A percentile compares a stretch with the other conserved stretches of the same genome.
These are phyloP conservation scores for Drosophila incognita DNA, from an alignment of 2,888 invertebrate genomes.

Conservation along the genomic window DNA sequence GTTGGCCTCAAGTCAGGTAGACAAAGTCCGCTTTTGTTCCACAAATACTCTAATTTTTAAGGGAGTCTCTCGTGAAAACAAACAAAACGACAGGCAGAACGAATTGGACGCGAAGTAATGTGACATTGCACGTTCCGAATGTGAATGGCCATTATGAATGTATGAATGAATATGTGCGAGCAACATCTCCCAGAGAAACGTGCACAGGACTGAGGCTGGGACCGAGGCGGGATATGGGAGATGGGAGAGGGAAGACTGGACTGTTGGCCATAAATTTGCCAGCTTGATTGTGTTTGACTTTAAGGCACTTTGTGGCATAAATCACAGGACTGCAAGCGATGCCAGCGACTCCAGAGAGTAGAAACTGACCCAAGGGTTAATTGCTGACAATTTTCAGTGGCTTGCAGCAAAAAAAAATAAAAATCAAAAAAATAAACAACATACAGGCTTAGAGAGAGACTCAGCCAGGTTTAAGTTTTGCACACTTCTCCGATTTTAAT, in stretches of 20 bases:
- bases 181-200: slow-evolving; percentile 17
- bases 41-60: slow-evolving; percentile 5
- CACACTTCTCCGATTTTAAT: slow-evolving; percentile 69
- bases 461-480: slow-evolving; percentile 49
- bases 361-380: slow-evolving; percentile 70
- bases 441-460: slow-evolving; percentile 45
- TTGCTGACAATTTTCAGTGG: slow-evolving; percentile 74
- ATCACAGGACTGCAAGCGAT: slow-evolving; percentile 62
- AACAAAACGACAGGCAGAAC: slow-evolving; percentile 37
- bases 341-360: slow-evolving; percentile 20
- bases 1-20: slow-evolving; percentile 29
- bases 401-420: slow-evolving; percentile 21
- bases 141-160: slow-evolving; percentile 46
- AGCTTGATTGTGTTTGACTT: slow-evolving; percentile 74
- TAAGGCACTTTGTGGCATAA: slow-evolving; percentile 71
- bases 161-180: slow-evolving; percentile 47
- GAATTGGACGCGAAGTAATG: slow-evolving; percentile 50
- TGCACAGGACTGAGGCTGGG: slow-evolving; percentile 23
- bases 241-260: neutral
- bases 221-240: neutral
- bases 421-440: slow-evolving; percentile 23
- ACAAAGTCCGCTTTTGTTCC: slow-evolving; percentile 9
- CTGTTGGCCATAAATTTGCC: slow-evolving; percentile 52
- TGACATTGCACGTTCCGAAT: slow-evolving; percentile 41
- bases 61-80: slow-evolving; percentile 36